Conservation (phyloP, 2,797 vertebrate species). For the Onychomys arenicola region DNA sequence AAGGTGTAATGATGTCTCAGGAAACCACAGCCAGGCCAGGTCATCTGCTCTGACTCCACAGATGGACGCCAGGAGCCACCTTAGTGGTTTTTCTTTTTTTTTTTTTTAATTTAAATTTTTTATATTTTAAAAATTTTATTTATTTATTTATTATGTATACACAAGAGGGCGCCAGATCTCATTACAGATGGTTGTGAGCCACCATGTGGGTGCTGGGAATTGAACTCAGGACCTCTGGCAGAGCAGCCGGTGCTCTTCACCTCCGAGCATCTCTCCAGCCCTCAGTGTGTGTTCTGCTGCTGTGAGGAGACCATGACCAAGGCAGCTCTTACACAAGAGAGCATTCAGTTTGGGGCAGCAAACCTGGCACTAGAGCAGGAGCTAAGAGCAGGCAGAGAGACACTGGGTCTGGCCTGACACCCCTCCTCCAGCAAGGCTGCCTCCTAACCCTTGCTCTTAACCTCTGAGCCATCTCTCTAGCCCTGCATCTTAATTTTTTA, state of each 20-base stretch:
- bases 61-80: neutral
- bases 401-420: neutral
- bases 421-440: neutral
- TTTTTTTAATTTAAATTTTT: too few species aligned
- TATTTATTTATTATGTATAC: too few species aligned
- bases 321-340: neutral
- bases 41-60: neutral
- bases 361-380: neutral
- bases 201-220: too few species aligned
- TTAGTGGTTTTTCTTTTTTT: neutral
- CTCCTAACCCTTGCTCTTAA: neutral
- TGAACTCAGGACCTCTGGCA: too few species aligned
- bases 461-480: too few species aligned
- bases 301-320: neutral
- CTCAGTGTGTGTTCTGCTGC: too few species aligned
- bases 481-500: neutral
- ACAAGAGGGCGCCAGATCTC: too few species aligned
- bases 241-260: too few species aligned
- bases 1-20: neutral
- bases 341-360: neutral
- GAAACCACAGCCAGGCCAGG: neutral
- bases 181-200: too few species aligned
- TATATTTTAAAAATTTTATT: too few species aligned
- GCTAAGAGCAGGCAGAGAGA: neutral
- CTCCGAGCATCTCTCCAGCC: too few species aligned